Conservation (phyloP, 2,797 vertebrate species). For the Coregonus sp. region DNA sequence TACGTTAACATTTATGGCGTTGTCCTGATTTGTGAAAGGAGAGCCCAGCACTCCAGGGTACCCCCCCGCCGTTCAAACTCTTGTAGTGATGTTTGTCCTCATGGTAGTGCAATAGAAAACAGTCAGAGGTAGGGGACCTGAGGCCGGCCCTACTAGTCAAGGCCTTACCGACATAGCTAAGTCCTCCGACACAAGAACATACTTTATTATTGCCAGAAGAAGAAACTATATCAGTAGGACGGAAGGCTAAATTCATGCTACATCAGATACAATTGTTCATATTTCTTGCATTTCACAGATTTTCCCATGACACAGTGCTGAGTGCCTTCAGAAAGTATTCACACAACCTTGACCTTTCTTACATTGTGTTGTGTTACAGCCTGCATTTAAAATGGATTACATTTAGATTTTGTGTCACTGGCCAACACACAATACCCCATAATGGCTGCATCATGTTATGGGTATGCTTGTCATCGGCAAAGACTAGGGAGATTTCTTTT, state of each 20-base stretch:
- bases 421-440: too few species aligned
- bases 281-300: constrained; percentile 46
- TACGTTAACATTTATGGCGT: not conserved
- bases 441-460: too few species aligned
- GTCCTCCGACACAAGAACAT: constrained; percentile 2
- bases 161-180: constrained; percentile 24
- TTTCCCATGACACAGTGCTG: constrained; percentile 30
- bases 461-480: too few species aligned
- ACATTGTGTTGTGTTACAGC: too few species aligned
- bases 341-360: too few species aligned
- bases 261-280: constrained; percentile 54
- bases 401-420: too few species aligned
- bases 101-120: not conserved
- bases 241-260: constrained; percentile 71
- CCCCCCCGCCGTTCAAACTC: not conserved
- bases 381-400: too few species aligned
- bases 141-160: constrained; percentile 18
- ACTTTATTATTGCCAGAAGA: constrained; percentile 69
- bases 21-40: not conserved
- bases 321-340: constrained; percentile 3
- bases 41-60: not conserved
- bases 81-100: not conserved
- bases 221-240: constrained; percentile 41
- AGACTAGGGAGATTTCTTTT: too few species aligned
- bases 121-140: not conserved